Conservation (phyloP, 2,797 vertebrate genomes). For the Nothura maculosa region DNA sequence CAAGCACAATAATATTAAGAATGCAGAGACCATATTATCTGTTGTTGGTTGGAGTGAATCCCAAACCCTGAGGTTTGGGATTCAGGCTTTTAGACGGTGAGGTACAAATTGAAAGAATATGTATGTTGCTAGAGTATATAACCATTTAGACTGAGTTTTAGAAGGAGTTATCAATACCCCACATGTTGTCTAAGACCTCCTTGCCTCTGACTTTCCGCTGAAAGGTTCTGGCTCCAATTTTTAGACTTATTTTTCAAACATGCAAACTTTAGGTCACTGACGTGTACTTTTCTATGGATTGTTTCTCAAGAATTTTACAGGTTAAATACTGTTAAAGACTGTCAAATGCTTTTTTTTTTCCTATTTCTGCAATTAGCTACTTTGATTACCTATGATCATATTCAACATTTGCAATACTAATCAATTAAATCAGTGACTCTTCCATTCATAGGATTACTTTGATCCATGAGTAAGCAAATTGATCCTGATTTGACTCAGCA, state of each 20-base stretch:
- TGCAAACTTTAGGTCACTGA: neutral
- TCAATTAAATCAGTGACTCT: neutral
- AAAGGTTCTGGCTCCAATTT: neutral
- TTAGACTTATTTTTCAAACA: neutral
- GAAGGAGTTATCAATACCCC: neutral
- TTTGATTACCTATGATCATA: neutral
- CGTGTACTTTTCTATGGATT: neutral
- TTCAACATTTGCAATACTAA: neutral
- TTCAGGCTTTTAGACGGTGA: neutral
- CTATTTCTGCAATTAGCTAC: neutral
- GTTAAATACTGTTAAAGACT: neutral
- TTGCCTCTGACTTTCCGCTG: neutral
- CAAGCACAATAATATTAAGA: neutral
- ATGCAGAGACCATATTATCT: neutral
- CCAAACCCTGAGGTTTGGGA: neutral
- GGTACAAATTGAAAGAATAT: conserved; percentile 11
- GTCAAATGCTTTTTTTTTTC: neutral
- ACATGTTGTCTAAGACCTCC: neutral
- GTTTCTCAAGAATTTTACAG: neutral
- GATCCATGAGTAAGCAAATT: neutral
- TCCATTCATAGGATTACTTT: neutral
- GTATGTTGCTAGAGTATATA: neutral
- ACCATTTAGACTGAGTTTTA: neutral
- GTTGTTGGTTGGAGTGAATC: neutral
- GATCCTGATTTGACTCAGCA: neutral